Percentiles rank a stretch among this genome's conserved stretches.
Evolutionary conservation across 2,888 invertebrate genomes (phyloP).

Genomic region (Spialia ferax): DNA sequence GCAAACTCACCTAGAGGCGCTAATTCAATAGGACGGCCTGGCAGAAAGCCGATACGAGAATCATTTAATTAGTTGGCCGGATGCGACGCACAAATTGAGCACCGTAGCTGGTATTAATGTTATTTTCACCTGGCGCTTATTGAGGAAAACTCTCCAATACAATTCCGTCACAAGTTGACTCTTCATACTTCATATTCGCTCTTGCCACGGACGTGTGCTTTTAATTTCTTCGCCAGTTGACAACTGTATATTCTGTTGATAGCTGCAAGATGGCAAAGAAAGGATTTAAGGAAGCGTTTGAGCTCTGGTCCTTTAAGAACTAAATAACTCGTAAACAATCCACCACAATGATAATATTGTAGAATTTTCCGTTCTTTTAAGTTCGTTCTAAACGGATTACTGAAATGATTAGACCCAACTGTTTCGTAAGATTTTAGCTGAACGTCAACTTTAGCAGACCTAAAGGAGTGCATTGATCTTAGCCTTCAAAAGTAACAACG

Average conservation of each 20-base stretch:
- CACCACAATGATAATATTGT: too few species aligned
- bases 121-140: background rate
- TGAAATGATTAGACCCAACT: too few species aligned
- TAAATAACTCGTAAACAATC: too few species aligned
- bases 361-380: too few species aligned
- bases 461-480: too few species aligned
- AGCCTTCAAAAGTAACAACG: too few species aligned
- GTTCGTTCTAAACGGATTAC: too few species aligned
- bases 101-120: constrained; percentile 3
- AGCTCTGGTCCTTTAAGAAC: too few species aligned
- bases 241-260: background rate
- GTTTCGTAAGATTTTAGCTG: too few species aligned
- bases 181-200: background rate
- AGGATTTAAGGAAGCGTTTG: too few species aligned
- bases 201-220: background rate
- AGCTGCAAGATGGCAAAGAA: background rate
- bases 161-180: constrained; percentile 4
- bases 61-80: constrained; percentile 8
- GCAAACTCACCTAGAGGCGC: background rate
- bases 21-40: constrained; percentile 7
- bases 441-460: too few species aligned
- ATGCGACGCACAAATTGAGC: background rate
- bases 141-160: background rate
- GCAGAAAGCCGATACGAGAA: constrained; percentile 9
- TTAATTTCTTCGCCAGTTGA: background rate